These are phyloP conservation scores for Isichthys henryi DNA, from an alignment of 2,113 vertebrate genomes.

Conservation along the genomic window DNA sequence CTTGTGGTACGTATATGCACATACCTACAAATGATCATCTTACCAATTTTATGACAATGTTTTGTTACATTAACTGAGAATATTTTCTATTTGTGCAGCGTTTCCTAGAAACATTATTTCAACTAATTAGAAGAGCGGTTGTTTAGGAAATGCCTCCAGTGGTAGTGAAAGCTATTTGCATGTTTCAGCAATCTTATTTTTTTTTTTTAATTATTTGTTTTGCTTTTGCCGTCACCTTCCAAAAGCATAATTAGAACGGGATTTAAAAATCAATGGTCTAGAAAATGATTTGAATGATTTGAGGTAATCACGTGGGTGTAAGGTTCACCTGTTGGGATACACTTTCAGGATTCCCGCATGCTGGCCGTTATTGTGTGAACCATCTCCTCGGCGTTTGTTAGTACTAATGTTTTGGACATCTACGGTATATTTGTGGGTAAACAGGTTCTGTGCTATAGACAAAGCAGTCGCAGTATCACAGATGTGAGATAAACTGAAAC, in stretches of 20 bases:
- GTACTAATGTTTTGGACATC: background rate
- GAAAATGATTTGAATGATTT: background rate
- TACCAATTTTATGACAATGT: background rate
- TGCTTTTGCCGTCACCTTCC: background rate
- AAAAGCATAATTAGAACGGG: background rate
- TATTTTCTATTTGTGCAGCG: background rate
- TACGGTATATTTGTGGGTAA: background rate
- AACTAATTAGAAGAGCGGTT: background rate
- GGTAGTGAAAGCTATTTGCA: background rate
- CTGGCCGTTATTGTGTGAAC: background rate
- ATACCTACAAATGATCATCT: background rate
- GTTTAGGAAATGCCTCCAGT: background rate
- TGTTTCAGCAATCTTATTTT: background rate
- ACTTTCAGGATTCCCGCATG: background rate
- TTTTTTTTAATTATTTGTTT: background rate
- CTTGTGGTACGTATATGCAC: background rate
- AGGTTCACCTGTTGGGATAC: background rate
- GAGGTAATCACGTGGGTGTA: background rate
- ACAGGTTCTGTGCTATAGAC: background rate
- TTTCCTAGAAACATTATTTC: background rate
- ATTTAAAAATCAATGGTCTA: conserved; percentile 1
- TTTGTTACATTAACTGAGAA: background rate
- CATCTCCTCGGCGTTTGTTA: background rate
- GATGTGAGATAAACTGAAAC: background rate
- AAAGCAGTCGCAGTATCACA: background rate